A percentile compares a stretch with the other conserved stretches of the same genome.
These are phyloP conservation scores for Naso thynnoides DNA, from an alignment of 2,797 vertebrate species.

Conservation along the genomic window DNA sequence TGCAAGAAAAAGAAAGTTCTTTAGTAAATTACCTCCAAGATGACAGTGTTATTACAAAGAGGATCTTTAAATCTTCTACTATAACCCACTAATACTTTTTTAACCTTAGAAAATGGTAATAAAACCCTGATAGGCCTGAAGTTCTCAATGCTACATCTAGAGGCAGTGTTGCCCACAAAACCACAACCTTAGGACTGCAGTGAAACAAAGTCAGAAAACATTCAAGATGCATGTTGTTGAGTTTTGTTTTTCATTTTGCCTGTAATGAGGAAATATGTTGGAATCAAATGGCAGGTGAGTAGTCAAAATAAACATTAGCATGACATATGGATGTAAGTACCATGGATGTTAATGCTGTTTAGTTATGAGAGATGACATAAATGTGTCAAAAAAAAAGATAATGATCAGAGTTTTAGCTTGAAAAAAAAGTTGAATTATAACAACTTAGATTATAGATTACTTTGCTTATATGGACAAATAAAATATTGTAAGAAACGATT, in stretches of 20 bases:
- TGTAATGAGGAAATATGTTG: not conserved
- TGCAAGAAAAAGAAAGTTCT: constrained; percentile 8
- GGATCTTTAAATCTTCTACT: not conserved
- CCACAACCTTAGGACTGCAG: constrained; percentile 39
- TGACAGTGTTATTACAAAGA: not conserved
- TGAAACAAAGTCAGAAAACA: constrained; percentile 16
- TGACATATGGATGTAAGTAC: not conserved
- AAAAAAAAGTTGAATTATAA: not conserved
- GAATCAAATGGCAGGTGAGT: not conserved
- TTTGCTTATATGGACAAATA: not conserved
- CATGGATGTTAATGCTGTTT: not conserved
- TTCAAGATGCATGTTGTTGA: not conserved
- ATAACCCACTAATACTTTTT: not conserved
- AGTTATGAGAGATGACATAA: not conserved
- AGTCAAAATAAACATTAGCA: not conserved
- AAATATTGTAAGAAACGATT: not conserved
- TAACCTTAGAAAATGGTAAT: not conserved
- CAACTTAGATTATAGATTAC: not conserved
- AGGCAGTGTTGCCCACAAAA: constrained; percentile 85
- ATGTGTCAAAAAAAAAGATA: not conserved
- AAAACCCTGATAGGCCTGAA: constrained; percentile 38
- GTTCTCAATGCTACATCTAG: constrained; percentile 65
- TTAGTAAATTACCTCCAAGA: not conserved
- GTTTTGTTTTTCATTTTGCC: not conserved
- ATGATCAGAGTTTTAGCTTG: not conserved